Percentiles rank a stretch among this genome's conserved stretches.
These are phyloP conservation scores for Yponomeuta sedellus DNA, from an alignment of 2,888 invertebrate genomes.

Conservation along the genomic window DNA sequence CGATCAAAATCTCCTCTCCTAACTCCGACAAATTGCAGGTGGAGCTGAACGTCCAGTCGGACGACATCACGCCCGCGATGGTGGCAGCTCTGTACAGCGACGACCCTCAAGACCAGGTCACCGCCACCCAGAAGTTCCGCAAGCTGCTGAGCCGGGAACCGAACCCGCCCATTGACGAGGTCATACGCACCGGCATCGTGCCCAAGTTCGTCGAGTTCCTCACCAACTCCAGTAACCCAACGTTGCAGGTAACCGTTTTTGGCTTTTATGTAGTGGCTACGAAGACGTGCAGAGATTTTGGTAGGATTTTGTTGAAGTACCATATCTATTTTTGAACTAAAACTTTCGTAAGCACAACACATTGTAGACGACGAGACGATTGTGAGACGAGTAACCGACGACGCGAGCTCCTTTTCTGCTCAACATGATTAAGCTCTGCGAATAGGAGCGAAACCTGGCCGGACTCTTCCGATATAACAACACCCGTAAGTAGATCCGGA, in stretches of 20 bases:
- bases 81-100: constrained; percentile 87
- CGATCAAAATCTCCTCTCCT: too few species aligned
- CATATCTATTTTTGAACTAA: too few species aligned
- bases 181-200: constrained; percentile 95
- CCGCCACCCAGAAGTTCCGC: constrained; percentile 94
- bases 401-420: too few species aligned
- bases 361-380: too few species aligned
- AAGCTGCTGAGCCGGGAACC: constrained; percentile 96
- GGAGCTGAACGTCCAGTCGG: constrained; percentile 57
- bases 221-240: constrained; percentile 86
- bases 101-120: constrained; percentile 86
- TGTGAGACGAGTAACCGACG: too few species aligned
- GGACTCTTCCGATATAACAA: too few species aligned
- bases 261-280: not conserved
- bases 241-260: constrained; percentile 82
- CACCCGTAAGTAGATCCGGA: too few species aligned
- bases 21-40: constrained; percentile 49
- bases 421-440: too few species aligned
- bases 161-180: constrained; percentile 98
- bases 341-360: too few species aligned
- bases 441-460: too few species aligned
- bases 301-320: too few species aligned
- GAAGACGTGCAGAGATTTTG: too few species aligned
- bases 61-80: constrained; percentile 87
- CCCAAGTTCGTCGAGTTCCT: constrained; percentile 96